Conservation (phyloP, 2,113 vertebrate species). For the Odocoileus hemionus region DNA sequence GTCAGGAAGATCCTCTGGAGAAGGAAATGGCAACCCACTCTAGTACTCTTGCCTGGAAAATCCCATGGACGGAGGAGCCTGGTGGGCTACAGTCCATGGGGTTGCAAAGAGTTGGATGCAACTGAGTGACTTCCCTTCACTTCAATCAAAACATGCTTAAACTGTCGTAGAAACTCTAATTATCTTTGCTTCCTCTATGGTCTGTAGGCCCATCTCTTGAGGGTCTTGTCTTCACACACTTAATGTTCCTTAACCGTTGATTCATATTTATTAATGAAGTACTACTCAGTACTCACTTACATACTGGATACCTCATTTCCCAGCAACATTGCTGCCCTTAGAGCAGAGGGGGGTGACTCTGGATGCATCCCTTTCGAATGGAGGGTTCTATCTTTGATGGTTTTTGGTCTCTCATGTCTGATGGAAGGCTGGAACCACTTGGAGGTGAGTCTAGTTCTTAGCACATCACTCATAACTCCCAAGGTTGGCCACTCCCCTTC, state of each 20-base stretch:
- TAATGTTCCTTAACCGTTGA: neutral
- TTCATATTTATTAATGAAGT: neutral
- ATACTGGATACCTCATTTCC: no score
- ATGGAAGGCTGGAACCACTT: accelerated
- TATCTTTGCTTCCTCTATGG: neutral
- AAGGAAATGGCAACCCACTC: no score
- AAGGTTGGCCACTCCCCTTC: accelerated
- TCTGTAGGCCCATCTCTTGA: neutral
- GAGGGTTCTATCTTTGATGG: accelerated
- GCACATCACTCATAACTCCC: accelerated
- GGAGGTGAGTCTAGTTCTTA: no score
- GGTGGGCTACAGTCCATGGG: no score
- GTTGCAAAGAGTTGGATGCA: no score
- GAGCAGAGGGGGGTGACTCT: accelerated
- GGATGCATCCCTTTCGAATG: neutral
- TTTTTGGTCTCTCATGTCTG: neutral
- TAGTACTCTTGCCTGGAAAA: no score
- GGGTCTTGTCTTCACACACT: no score
- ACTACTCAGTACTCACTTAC: neutral
- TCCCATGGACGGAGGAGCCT: no score
- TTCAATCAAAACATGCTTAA: neutral
- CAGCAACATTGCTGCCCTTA: neutral
- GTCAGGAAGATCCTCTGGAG: no score
- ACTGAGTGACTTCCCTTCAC: no score
- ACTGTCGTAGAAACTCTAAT: neutral